Evolutionary conservation across 1,140 invertebrate genomes (phyloP), one percentile per base, ranked within the genome.

Genomic region (Leucophenga varia): DNA sequence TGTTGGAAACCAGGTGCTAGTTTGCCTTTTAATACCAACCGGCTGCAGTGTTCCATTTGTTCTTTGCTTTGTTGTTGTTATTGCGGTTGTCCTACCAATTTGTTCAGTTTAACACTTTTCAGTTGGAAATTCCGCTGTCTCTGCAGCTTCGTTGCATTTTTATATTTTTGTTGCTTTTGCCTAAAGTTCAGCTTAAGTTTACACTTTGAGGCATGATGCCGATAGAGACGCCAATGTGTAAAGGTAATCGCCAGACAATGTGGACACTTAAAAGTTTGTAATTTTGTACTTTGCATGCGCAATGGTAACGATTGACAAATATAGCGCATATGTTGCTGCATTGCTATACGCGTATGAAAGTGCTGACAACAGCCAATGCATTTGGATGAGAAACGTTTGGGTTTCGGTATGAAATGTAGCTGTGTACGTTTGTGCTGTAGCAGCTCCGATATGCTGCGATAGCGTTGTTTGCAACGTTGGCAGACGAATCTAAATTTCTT

Each of bases 241-340:
- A 71, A 71, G 20, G 55, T 61, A 10, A 61, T 68, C 32, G 53
- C 48, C 32, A 42, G 49, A 32, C 68, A 71, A 21, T 64, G 52
- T 1, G 68, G 64, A n/a, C 68, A 71, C 55, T 71, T 71, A 43
- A 59, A 71, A 21, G 54, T 64, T 52, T 61, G 57, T 47, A 68
- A 46, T 10, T 54, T 57, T 0, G 55, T 43, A 16, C 18, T 37
- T 35, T 6, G 13, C 32, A 37, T 64, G 48, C 58, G 52, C 34
- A 71, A 28, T 8, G 68, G 57, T 21, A 72, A n/a, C 18, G 51
- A 59, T 30, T 64, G 68, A 12, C 68, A 71, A 40, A 71, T 72
- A 55, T 68, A 71, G 4, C 50, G 54, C 57, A 68, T 64, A 30
- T 71, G 68, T 43, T 71, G 69, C 3, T 50, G 55, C 16, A 71